Evolutionary conservation across 2,797 vertebrate genomes (phyloP), one percentile per base, ranked within the genome.

Genomic region (Notolabrus celidotus): DNA sequence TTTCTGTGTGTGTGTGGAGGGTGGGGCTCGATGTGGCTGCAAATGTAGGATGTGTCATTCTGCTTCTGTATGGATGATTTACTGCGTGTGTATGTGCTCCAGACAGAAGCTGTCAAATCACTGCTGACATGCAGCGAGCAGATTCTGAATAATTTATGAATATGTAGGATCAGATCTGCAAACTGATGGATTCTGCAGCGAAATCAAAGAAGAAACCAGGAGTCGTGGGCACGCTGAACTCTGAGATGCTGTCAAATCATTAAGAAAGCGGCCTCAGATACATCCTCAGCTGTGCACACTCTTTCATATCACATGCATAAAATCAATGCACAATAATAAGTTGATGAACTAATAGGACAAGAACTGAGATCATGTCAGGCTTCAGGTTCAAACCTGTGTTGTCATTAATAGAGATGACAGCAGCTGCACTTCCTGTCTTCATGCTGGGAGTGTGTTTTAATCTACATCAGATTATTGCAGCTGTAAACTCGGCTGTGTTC

Each of bases 61-160:
- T 23, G 54, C 55, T 19, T 51, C 63, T 46, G 39, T 64, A 54
- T 54, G 27, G 36, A 56, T 58, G 51, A 73, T 71, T 68, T 67
- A 41, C 25, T 31, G 27, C 20, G 33, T 41, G 43, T 38, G 53
- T 41, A 12, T 43, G 64, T 58, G 62, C 38, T 16, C 1, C 36
- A 67, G 67, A 75, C 52, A 63, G 62, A 61, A 59, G 65, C 72
- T 89, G 80, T 80, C 77, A 82, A 77, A 82, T 73, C 65, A 68
- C 38, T 45, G 64, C 79, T 77, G 86, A 89, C 78, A 65, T 67
- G 51, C 67, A 76, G 76, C 62, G 52, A 80, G 75, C 59, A 47
- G 38, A 71, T 67, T 76, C 58, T 86, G 65, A 86, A 89, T 87
- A 81, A 86, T 86, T 67, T 63, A 91, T 86, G 80, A 76, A 81